These are phyloP conservation scores for Bostrychus sinensis DNA, from an alignment of 2,113 vertebrate genomes.

Conservation along the genomic window DNA sequence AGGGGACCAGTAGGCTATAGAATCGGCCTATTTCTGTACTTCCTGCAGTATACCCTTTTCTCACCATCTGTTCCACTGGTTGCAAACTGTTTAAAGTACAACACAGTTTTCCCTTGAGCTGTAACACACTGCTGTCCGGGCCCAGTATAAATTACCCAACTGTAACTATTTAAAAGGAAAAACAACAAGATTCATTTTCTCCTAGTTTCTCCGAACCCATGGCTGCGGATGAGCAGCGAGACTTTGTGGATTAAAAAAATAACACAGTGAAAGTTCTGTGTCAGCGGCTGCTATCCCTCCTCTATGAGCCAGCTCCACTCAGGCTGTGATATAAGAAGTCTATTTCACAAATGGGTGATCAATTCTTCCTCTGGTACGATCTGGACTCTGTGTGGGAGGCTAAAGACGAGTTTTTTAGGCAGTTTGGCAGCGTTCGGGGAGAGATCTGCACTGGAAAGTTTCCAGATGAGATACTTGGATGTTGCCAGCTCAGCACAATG, in stretches of 20 bases:
- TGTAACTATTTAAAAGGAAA: constrained; percentile 43
- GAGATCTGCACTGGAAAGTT: constrained; percentile 25
- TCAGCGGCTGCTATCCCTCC: constrained; percentile 43
- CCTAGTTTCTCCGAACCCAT: constrained; percentile 35
- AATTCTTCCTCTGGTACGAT: constrained; percentile 31
- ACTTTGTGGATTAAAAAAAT: constrained; percentile 53
- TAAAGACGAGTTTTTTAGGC: constrained; percentile 23
- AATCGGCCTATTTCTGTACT: too few relatives aligned
- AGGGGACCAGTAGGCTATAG: too few relatives aligned
- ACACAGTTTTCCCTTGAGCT: constrained; percentile 18
- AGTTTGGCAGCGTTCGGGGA: constrained; percentile 33
- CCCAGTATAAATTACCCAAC: constrained; percentile 44
- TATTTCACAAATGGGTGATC: constrained; percentile 69
- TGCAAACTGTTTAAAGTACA: constrained; percentile 22
- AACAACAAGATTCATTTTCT: constrained; percentile 64
- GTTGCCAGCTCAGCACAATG: constrained; percentile 10
- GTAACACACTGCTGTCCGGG: constrained; percentile 25
- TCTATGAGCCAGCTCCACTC: constrained; percentile 33
- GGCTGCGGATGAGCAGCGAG: constrained; percentile 35
- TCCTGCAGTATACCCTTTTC: too few relatives aligned
- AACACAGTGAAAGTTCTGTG: constrained; percentile 34
- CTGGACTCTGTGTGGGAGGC: constrained; percentile 1
- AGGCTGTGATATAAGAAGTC: constrained; percentile 48
- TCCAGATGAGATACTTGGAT: neutral
- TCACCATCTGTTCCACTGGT: neutral